A percentile compares a stretch with the other conserved stretches of the same genome.
phyloP scores from a whole-genome alignment of 2,797 vertebrate species.

The Erethizon dorsatum region DNA sequence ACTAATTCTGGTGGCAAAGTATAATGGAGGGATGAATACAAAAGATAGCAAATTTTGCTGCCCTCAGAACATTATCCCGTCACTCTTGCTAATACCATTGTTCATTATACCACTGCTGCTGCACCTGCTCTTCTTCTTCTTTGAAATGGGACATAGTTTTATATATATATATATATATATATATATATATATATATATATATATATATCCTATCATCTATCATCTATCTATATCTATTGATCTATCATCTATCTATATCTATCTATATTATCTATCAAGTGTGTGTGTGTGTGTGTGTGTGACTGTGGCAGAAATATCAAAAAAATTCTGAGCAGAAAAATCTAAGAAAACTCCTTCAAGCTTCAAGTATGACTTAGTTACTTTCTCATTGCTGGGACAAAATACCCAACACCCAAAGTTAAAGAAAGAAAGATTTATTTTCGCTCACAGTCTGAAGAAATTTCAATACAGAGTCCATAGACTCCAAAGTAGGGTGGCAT shows the following conservation, averaged over 20 bases:
- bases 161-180: no score
- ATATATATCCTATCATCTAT: no score
- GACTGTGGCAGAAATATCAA: background rate
- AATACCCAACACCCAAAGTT: background rate
- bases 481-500: background rate
- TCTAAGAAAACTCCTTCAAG: background rate
- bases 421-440: background rate
- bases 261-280: no score
- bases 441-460: background rate
- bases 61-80: background rate
- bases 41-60: slow-evolving; percentile 18
- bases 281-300: background rate
- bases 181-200: no score
- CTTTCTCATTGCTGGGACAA: background rate
- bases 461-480: background rate
- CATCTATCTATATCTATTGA: no score
- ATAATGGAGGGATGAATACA: background rate
- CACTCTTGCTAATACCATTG: background rate
- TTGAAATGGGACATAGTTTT: background rate
- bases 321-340: background rate
- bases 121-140: background rate
- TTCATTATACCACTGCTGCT: background rate
- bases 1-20: background rate
- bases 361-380: background rate
- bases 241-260: no score